phyloP scores from a whole-genome alignment of 2,888 invertebrate genomes.

The Pseudococcus jackbeardsleyi region DNA sequence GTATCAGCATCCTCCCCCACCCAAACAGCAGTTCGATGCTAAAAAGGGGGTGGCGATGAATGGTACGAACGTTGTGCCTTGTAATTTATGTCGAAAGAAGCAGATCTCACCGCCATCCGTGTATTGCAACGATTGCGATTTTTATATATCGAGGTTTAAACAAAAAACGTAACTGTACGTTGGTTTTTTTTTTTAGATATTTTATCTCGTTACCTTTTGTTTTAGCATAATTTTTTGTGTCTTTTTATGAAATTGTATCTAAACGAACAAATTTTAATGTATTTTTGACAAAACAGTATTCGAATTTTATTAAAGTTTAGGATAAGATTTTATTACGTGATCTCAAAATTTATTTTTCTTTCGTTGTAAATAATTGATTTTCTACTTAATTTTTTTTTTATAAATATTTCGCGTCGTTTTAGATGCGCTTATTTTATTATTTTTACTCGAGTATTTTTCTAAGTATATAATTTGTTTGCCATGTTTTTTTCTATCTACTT shows the following conservation, averaged over 20 bases:
- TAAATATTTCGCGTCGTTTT: conserved; percentile 32
- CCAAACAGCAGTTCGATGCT: conserved; percentile 70
- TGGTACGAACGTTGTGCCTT: conserved; percentile 73
- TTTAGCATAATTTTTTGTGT: not conserved
- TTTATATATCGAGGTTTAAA: conserved; percentile 89
- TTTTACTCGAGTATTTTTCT: not conserved
- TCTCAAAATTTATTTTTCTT: conserved; percentile 51
- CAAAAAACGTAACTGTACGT: conserved; percentile 71
- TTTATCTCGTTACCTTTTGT: conserved; percentile 34
- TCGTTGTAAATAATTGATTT: conserved; percentile 41
- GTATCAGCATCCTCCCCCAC: conserved; percentile 77
- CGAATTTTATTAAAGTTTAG: not conserved
- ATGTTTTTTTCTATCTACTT: conserved; percentile 43
- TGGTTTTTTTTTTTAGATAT: not conserved
- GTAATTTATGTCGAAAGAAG: conserved; percentile 90
- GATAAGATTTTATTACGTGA: conserved; percentile 31
- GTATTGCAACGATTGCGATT: conserved; percentile 92
- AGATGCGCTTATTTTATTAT: conserved; percentile 9
- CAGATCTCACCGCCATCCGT: conserved; percentile 82
- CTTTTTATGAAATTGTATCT: not conserved
- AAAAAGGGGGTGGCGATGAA: conserved; percentile 66
- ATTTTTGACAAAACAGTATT: not conserved
- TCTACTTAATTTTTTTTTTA: conserved; percentile 51
- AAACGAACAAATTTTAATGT: conserved; percentile 5
- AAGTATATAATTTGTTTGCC: conserved; percentile 47